Evolutionary conservation across 2,113 vertebrate species (phyloP), one percentile per base, ranked within the genome.

Genomic region (Alligator sinensis): DNA sequence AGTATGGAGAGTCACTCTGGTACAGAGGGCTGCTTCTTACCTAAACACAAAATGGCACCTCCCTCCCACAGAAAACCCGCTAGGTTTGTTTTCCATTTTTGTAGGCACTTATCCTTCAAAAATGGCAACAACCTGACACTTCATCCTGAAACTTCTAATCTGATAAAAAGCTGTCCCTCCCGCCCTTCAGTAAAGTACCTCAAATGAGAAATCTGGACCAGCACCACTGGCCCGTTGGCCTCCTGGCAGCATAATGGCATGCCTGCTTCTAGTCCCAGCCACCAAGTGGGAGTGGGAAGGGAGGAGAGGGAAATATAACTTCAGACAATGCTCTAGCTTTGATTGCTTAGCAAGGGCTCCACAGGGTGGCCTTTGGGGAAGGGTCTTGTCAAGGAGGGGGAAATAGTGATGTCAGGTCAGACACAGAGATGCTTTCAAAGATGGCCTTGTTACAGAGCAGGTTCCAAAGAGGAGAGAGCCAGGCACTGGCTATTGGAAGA

Each of bases 381-480:
- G 64, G 16, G 28, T 19, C 30, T 16, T 17, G 4, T 30, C 30
- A 34, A 17, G 17, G 66, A 68, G n/a, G 66, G 66, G 62, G n/a
- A 68, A 30, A 68, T 30, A 16, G 66, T 17, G 30, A 18, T 9
- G 66, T n/a, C 64, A 68, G 66, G n/a, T 34, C 30, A n/a, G 66
- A 30, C n/a, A 15, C 66, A 68, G n/a, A 30, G 25, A 34, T 10
- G 30, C 30, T 34, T 68, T 68, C 9, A 34, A n/a, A 68, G 9
- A 10, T 68, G 66, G n/a, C 10, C n/a, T 68, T n/a, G 19, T 24
- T 5, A 0, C 2, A n/a, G 76, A 59, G 30, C 24, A 34, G 10
- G 4, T 4, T 64, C 4, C 2, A 0, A 1, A 55, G 57, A 18
- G 66, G 66, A 13, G 16, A 18, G 66, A 30, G n/a, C n/a, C 11